These are phyloP conservation scores for Pomatostomus ruficeps DNA, from an alignment of 2,113 vertebrate species.

Conservation along the genomic window DNA sequence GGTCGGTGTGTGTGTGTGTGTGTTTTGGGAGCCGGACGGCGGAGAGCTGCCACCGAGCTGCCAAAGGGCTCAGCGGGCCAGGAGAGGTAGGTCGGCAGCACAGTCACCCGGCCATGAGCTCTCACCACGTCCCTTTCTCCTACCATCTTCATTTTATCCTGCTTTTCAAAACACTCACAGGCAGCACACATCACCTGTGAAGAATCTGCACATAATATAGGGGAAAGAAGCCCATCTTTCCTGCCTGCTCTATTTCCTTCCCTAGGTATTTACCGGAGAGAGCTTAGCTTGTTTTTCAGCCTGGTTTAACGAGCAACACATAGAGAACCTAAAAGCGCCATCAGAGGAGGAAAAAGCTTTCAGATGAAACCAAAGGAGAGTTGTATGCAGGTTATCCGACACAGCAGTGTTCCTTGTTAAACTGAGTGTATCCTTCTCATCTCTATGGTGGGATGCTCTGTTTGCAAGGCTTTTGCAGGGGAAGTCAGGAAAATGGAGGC, in stretches of 20 bases:
- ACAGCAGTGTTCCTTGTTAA: not conserved
- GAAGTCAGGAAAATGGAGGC: not conserved
- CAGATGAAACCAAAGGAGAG: not conserved
- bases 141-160: not conserved
- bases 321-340: not conserved
- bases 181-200: not conserved
- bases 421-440: fast-evolving
- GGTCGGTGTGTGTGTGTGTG: fast-evolving
- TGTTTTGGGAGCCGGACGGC: not conserved
- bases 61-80: not conserved
- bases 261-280: not conserved
- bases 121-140: not conserved
- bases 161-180: not conserved
- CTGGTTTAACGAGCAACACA: fast-evolving
- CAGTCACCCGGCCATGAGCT: fast-evolving
- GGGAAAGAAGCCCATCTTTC: not conserved
- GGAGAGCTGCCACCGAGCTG: not conserved
- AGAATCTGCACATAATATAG: not conserved
- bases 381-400: fast-evolving
- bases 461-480: not conserved
- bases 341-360: not conserved
- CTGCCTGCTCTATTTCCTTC: not conserved
- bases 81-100: not conserved
- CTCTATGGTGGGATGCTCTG: fast-evolving
- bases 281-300: not conserved